A percentile compares a stretch with the other conserved stretches of the same genome.
Conservation (phyloP, 2,888 invertebrate species). For the Amiota minor region DNA sequence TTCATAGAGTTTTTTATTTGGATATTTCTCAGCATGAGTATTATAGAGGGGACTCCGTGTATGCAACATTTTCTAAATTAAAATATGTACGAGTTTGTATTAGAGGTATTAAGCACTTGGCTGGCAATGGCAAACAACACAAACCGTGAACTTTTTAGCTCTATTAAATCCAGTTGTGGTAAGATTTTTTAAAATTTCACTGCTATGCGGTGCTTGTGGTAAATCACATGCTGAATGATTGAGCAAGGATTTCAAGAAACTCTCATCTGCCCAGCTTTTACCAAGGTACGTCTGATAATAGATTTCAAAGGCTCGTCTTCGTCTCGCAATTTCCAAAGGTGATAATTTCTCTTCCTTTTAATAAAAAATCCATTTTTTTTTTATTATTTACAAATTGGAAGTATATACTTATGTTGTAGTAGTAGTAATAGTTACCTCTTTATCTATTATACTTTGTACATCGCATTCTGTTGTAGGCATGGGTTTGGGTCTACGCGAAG, state of each 20-base stretch:
- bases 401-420: background rate
- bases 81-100: background rate
- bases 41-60: constrained; percentile 67
- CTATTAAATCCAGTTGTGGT: constrained; percentile 55
- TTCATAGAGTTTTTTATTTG: constrained; percentile 47
- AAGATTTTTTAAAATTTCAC: constrained; percentile 51
- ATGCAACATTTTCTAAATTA: constrained; percentile 69
- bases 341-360: constrained; percentile 57
- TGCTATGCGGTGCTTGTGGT: constrained; percentile 52
- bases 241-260: constrained; percentile 58
- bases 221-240: constrained; percentile 56
- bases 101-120: background rate
- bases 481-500: constrained; percentile 48
- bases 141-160: constrained; percentile 60
- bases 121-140: background rate
- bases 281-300: constrained; percentile 67
- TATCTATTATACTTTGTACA: constrained; percentile 64
- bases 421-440: constrained; percentile 49
- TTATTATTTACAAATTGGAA: background rate
- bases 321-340: constrained; percentile 63
- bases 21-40: constrained; percentile 50
- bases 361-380: background rate
- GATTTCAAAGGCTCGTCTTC: constrained; percentile 59
- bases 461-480: constrained; percentile 64
- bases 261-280: constrained; percentile 64